phyloP scores from a whole-genome alignment of 2,888 invertebrate species.

The Allolobophora icterica region DNA sequence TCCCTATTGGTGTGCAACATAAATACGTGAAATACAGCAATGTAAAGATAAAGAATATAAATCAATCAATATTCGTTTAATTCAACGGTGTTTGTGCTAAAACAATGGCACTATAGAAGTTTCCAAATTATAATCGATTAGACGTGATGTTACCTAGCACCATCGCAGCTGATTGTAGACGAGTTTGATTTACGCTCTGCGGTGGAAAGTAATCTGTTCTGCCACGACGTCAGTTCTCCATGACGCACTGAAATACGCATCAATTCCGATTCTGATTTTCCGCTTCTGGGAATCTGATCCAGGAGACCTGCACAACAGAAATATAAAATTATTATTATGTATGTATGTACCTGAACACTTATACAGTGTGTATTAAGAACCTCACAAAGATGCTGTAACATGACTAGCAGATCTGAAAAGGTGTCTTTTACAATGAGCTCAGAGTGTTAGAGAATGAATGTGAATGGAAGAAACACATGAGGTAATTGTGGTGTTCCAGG shows the following conservation, averaged over 20 bases:
- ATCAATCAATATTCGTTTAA: no score
- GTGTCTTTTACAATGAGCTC: no score
- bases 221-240: background rate
- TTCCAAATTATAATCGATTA: background rate
- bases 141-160: background rate
- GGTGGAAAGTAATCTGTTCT: background rate
- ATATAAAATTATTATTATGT: background rate
- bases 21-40: no score
- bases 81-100: background rate
- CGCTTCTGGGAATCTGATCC: background rate
- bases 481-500: no score
- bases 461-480: no score
- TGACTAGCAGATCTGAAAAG: no score
- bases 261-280: constrained; percentile 9
- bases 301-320: background rate
- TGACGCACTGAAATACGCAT: background rate
- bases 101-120: background rate
- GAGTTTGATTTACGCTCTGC: constrained; percentile 6
- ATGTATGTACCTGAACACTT: no score
- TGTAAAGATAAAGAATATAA: no score
- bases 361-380: no score
- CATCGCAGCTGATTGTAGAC: background rate
- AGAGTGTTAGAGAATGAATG: no score
- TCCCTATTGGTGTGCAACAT: background rate
- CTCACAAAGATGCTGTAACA: no score